phyloP scores from a whole-genome alignment of 2,888 invertebrate species.

The Glyphotaelius pellucidus region DNA sequence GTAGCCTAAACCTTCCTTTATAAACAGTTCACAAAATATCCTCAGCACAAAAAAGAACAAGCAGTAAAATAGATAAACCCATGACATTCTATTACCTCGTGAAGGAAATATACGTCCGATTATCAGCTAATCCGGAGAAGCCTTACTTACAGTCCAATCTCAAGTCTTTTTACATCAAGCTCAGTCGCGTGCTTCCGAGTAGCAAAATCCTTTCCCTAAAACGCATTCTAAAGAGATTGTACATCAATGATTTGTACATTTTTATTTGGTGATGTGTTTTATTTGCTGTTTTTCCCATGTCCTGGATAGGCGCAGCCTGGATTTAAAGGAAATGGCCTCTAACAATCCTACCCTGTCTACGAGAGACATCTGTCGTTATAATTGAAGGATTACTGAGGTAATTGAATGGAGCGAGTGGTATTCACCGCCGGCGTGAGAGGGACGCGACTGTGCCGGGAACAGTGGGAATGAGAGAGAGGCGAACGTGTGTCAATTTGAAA shows the following conservation, averaged over 20 bases:
- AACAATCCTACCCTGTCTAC: constrained; percentile 54
- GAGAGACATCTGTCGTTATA: constrained; percentile 80
- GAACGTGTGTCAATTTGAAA: constrained; percentile 68
- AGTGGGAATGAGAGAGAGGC: constrained; percentile 71
- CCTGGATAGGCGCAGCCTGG: constrained; percentile 24
- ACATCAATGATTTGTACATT: constrained; percentile 24
- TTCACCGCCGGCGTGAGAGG: constrained; percentile 71
- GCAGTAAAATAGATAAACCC: constrained; percentile 50
- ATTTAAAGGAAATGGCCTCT: constrained; percentile 56
- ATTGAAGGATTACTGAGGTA: constrained; percentile 84
- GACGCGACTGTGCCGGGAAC: constrained; percentile 64
- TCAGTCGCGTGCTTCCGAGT: constrained; percentile 6
- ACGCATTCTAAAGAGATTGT: not conserved
- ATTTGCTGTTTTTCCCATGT: constrained; percentile 41
- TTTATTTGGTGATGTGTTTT: constrained; percentile 36
- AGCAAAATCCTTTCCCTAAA: not conserved
- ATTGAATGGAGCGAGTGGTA: constrained; percentile 76
- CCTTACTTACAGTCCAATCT: constrained; percentile 21
- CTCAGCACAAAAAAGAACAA: constrained; percentile 35
- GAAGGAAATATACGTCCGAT: constrained; percentile 50
- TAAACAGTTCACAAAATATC: not conserved
- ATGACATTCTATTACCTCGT: constrained; percentile 40
- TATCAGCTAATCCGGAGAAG: constrained; percentile 47
- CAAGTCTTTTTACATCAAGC: not conserved
- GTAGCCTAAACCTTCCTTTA: not conserved